phyloP scores from a whole-genome alignment of 2,113 vertebrate genomes.

The Brachypodius melanocephalos region DNA sequence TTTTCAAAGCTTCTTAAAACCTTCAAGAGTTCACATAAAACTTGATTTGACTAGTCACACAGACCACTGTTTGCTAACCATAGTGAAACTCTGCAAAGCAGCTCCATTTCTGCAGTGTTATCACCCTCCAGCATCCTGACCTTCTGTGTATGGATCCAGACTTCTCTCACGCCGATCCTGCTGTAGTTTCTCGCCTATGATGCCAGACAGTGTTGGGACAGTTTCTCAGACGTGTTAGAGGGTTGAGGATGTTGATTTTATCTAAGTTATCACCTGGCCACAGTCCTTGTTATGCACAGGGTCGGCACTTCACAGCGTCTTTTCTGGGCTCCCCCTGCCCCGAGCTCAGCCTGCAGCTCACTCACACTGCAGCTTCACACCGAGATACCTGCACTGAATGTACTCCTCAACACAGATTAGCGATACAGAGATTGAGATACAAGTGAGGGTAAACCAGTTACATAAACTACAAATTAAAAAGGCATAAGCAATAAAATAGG shows the following conservation, averaged over 20 bases:
- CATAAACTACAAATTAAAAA: not conserved
- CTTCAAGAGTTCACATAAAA: not conserved
- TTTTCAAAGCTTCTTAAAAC: not conserved
- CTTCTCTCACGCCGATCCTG: not conserved
- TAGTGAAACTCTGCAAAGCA: not conserved
- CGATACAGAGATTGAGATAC: not conserved
- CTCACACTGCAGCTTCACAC: not conserved
- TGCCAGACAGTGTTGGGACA: not conserved
- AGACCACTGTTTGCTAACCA: not conserved
- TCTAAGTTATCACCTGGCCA: not conserved
- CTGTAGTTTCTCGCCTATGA: not conserved
- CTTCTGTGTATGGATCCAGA: not conserved
- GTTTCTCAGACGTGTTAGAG: not conserved
- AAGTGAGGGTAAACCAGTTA: not conserved
- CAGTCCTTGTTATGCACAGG: not conserved
- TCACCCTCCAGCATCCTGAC: not conserved
- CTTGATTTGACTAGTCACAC: not conserved
- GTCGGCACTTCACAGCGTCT: not conserved
- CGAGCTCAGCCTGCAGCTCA: not conserved
- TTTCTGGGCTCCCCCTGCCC: no score
- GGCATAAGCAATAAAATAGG: not conserved
- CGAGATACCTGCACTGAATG: accelerated
- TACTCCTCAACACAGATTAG: no score
- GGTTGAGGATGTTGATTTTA: not conserved
- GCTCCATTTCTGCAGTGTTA: not conserved